phyloP scores from a whole-genome alignment of 2,888 invertebrate genomes.

The Liodrosophila aerea region DNA sequence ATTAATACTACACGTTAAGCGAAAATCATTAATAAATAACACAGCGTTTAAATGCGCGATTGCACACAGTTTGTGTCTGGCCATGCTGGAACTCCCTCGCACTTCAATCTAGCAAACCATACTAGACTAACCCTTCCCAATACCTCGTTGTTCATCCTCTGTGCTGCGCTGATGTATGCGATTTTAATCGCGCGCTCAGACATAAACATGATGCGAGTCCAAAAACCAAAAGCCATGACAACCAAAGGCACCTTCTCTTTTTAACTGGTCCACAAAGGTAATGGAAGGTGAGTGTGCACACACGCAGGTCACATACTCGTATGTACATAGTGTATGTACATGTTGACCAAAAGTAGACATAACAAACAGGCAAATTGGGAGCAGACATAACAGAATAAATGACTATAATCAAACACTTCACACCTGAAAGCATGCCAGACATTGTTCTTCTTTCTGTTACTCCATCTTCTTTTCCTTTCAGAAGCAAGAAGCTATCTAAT shows the following conservation, averaged over 20 bases:
- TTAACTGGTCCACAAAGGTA: conserved; percentile 1
- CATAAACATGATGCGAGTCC: conserved; percentile 60
- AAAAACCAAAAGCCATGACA: conserved; percentile 64
- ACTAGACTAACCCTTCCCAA: conserved; percentile 14
- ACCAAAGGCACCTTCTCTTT: too few species aligned
- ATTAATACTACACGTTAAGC: conserved; percentile 56
- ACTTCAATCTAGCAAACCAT: conserved; percentile 2
- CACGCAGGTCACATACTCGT: neutral
- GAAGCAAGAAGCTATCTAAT: too few species aligned
- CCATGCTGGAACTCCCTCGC: conserved; percentile 21
- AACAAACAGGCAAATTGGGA: conserved; percentile 32
- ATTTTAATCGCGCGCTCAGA: conserved; percentile 72
- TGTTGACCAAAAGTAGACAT: conserved; percentile 55
- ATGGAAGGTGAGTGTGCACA: neutral
- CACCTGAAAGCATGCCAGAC: conserved; percentile 68
- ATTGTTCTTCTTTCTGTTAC: conserved; percentile 4
- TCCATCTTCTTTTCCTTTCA: conserved; percentile 7
- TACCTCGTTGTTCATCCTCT: conserved; percentile 11
- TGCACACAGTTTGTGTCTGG: conserved; percentile 68
- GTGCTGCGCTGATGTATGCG: conserved; percentile 65
- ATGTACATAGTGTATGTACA: neutral
- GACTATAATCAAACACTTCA: conserved; percentile 80
- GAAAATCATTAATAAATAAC: conserved; percentile 69
- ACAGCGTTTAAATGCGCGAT: conserved; percentile 63
- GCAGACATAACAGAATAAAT: conserved; percentile 69